Percentiles rank a stretch among this genome's conserved stretches.
These are phyloP conservation scores for Triplophysa dalaica DNA, from an alignment of 2,113 vertebrate species.

Conservation along the genomic window DNA sequence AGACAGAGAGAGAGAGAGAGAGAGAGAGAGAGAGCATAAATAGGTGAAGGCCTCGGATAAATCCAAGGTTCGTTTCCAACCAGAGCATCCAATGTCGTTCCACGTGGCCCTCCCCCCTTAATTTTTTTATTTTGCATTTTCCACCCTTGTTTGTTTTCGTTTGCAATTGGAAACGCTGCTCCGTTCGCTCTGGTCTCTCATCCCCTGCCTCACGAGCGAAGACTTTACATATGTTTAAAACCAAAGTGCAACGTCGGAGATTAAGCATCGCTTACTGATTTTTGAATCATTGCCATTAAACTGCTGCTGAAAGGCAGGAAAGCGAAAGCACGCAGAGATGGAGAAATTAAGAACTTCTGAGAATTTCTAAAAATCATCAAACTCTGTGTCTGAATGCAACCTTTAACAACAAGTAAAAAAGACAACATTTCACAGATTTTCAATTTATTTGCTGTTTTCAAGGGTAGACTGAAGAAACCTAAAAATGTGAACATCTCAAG, in stretches of 20 bases:
- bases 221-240: conserved; percentile 65
- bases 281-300: conserved; percentile 56
- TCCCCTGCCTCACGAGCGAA: conserved; percentile 43
- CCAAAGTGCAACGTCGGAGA: conserved; percentile 36
- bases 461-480: not conserved
- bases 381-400: not conserved
- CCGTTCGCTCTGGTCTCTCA: not conserved
- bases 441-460: not conserved
- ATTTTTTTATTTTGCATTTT: conserved; percentile 60
- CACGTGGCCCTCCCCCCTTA: conserved; percentile 61
- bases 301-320: conserved; percentile 11
- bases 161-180: conserved; percentile 66
- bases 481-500: too few species aligned
- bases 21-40: conserved; percentile 19
- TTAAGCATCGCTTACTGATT: conserved; percentile 61
- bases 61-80: conserved; percentile 62
- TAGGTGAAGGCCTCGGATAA: conserved; percentile 62
- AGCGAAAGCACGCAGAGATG: not conserved
- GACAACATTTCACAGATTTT: not conserved
- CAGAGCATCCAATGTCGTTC: conserved; percentile 49
- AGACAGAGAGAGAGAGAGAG: conserved; percentile 43
- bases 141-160: conserved; percentile 64
- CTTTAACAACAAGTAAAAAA: not conserved
- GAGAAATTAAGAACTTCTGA: not conserved
- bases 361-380: not conserved